These are phyloP conservation scores for Tenthredo mesomela DNA, from an alignment of 2,888 invertebrate genomes.

Conservation along the genomic window DNA sequence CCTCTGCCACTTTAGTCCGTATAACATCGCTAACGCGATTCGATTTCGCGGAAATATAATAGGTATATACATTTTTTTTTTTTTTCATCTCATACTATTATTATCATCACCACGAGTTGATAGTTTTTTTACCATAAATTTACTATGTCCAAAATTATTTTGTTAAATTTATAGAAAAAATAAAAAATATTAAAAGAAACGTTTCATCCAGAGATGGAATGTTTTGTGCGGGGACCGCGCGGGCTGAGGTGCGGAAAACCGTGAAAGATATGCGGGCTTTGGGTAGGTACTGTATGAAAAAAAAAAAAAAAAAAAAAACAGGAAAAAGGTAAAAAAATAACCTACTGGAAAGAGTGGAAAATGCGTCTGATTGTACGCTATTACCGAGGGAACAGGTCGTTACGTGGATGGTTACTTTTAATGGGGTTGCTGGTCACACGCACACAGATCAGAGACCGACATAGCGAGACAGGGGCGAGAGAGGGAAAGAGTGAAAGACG, in stretches of 20 bases:
- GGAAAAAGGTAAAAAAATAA: neutral
- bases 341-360: constrained; percentile 38
- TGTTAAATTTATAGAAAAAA: no score
- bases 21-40: neutral
- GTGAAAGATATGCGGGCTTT: constrained; percentile 17
- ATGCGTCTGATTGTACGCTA: constrained; percentile 51
- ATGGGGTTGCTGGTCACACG: constrained; percentile 48
- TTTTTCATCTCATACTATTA: no score
- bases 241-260: constrained; percentile 16
- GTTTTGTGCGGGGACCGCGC: neutral
- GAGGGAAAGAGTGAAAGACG: neutral
- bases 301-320: constrained; percentile 52
- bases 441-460: constrained; percentile 27
- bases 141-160: no score
- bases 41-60: no score
- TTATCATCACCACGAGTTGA: no score
- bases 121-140: no score
- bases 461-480: neutral
- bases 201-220: neutral
- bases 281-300: neutral
- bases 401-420: constrained; percentile 54
- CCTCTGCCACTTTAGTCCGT: neutral
- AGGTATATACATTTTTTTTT: no score
- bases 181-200: no score
- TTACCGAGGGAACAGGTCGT: constrained; percentile 46